Evolutionary conservation across 2,888 invertebrate genomes (phyloP).

Genomic region (Chymomyza amoena): DNA sequence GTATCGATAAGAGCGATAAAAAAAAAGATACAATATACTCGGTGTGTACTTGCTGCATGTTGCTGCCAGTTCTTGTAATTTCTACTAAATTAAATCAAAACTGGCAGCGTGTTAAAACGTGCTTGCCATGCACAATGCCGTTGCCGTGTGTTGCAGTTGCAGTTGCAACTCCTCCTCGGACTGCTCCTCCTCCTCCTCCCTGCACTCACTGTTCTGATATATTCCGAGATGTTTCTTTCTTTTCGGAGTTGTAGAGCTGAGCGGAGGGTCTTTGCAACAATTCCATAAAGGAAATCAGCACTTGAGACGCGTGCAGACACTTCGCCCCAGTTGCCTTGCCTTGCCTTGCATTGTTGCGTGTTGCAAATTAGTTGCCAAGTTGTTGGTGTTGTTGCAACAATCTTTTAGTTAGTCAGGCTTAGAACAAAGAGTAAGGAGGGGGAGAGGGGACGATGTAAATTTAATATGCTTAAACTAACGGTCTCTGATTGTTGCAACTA

Average conservation of each 20-base stretch:
- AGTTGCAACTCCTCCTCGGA: constrained; percentile 4
- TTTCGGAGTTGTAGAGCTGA: background rate
- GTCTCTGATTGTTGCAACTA: constrained; percentile 20
- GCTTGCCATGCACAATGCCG: constrained; percentile 62
- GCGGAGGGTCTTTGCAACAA: background rate
- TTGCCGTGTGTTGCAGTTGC: constrained; percentile 15
- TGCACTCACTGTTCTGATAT: background rate
- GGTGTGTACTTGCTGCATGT: background rate
- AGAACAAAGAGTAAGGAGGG: background rate
- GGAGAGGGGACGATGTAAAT: background rate
- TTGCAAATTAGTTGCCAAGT: constrained; percentile 55
- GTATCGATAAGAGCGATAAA: constrained; percentile 6
- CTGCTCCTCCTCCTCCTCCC: too few relatives aligned
- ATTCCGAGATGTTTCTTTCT: background rate
- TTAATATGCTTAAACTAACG: constrained; percentile 37
- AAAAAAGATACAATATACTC: background rate
- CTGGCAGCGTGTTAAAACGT: constrained; percentile 74
- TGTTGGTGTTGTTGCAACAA: background rate
- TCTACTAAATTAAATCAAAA: constrained; percentile 71
- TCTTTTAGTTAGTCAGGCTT: background rate
- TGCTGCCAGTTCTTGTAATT: constrained; percentile 24
- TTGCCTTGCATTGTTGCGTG: constrained; percentile 55
- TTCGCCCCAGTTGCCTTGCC: constrained; percentile 19
- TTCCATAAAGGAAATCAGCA: constrained; percentile 54
- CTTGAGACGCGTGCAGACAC: constrained; percentile 60